Base-by-base conservation (phyloP, 1,140 invertebrate genomes). In the Aphelinus certus region DNA sequence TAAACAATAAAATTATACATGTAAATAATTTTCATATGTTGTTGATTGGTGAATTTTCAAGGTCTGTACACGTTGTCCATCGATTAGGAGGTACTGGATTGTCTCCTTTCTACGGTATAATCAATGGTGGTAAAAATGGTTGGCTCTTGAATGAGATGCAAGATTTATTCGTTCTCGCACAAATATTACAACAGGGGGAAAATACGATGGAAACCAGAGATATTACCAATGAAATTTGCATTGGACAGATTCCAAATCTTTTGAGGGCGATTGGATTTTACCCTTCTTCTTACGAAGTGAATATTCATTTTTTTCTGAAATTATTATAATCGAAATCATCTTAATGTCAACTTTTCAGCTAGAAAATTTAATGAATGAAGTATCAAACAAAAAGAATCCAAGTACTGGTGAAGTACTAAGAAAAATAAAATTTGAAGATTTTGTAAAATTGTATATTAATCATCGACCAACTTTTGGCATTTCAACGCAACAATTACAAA, bases 231-330 rank as follows among this genome's bases (percentile, higher is more conserved):
- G 88, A 84, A 66, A 91, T 94, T 26, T 86, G 88, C 2, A 85
- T 93, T 3, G 87, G 89, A 46, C 91, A 94, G 78, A 84, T 95
- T 65, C 91, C 93, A 7, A 92, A 92, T 85, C 83, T 94, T 0
- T 91, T 94, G 89, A 86, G 93, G 76, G 92, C 92, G n/a, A 87
- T 93, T 79, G 93, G 93, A 70, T 94, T 89, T 84, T 94, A 92
- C 83, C 92, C 92, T 3, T 91, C 91, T 1, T 92, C 94, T 80
- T 90, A 92, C 85, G 93, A 94, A 88, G 93, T 92, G 26, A 26
- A 76, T 73, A 55, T 57, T 5, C 1, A 10, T 63, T 62, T 63
- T 43, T 46, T 45, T 45, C 45, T 3, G 2, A 62, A 7, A 62
- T 46, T 62, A 43, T 6, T 47, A 63, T 53, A 43, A 46, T 55